A percentile compares a stretch with the other conserved stretches of the same genome.
Conservation (phyloP, 1,140 invertebrate genomes). For the Caenorhabditis inopinata region DNA sequence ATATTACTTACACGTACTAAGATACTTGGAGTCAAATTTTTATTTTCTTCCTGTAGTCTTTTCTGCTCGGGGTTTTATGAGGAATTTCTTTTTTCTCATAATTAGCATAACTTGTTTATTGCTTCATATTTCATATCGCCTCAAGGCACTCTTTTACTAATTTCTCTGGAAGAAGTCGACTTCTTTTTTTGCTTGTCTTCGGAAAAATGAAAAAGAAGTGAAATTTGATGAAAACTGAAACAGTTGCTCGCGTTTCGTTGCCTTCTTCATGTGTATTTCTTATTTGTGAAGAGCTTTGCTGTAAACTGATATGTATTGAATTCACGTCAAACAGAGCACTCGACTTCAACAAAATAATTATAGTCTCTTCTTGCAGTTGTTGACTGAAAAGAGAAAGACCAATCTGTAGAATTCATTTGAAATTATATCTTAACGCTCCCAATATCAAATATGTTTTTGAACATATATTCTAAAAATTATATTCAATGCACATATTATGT, state of each 20-base stretch:
- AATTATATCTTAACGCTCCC: too few species aligned
- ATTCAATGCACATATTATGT: too few species aligned
- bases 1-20: too few species aligned
- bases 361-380: too few species aligned
- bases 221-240: conserved; percentile 22
- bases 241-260: not conserved
- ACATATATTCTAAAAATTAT: too few species aligned
- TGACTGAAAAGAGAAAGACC: too few species aligned
- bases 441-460: too few species aligned
- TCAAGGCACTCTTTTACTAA: not conserved
- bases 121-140: not conserved
- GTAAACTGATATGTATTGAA: conserved; percentile 8
- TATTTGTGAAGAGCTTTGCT: conserved; percentile 21
- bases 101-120: conserved; percentile 6
- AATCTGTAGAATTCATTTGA: too few species aligned
- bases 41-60: too few species aligned
- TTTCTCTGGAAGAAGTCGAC: not conserved
- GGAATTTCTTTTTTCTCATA: not conserved
- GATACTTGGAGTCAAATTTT: too few species aligned
- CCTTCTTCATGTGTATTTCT: not conserved
- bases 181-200: not conserved
- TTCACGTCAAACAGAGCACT: not conserved
- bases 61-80: not conserved
- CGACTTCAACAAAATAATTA: too few species aligned
- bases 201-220: not conserved